Base-by-base conservation (phyloP, 53 echinoderm and acorn worm species). In the Luidia sarsii region DNA sequence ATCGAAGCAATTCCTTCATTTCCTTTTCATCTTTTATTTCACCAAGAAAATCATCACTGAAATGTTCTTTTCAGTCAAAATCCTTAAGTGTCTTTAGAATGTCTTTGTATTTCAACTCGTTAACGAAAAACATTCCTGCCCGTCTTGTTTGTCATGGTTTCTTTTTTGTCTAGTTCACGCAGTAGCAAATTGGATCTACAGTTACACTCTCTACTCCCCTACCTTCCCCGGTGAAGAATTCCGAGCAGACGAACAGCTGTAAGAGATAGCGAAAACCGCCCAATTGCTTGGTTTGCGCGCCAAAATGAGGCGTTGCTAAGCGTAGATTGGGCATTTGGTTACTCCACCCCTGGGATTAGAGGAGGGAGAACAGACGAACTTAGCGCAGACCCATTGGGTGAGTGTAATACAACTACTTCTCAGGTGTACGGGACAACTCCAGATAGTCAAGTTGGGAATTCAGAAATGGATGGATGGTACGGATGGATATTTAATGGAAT, bases 241-340 rank as follows among this genome's bases (percentile, higher is more conserved):
- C 43, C 77, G 7, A 36, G 60, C 77, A 77, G 41, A 77, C 77
- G 77, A 39, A 15, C 60, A 61, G 60, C 77, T 77, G 77, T 60
- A 77, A 77, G 60, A 46, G 61, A 77, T 77, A 77, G 45, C 77
- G 77, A 61, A 77, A 77, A 59, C 77, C 31, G 46, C 10, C 30
- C 59, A 38, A 61, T 30, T 74, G 57, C 74, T 33, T 57, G 74
- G 57, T 14, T 74, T 57, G 74, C 74, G 74, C 74, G 56, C 74
- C 74, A 77, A 77, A 60, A 45, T 59, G 59, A 77, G 61, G 77
- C 77, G 77, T 77, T 77, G 46, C 77, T 77, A 77, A 77, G 77
- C 77, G 77, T 61, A 46, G 77, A 77, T 77, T 77, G 77, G 77
- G 77, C 77, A 61, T 77, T 39, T 31, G 59, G 77, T 77, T 77